phyloP scores from a whole-genome alignment of 1,140 invertebrate genomes.

The Aphidius ervi region DNA sequence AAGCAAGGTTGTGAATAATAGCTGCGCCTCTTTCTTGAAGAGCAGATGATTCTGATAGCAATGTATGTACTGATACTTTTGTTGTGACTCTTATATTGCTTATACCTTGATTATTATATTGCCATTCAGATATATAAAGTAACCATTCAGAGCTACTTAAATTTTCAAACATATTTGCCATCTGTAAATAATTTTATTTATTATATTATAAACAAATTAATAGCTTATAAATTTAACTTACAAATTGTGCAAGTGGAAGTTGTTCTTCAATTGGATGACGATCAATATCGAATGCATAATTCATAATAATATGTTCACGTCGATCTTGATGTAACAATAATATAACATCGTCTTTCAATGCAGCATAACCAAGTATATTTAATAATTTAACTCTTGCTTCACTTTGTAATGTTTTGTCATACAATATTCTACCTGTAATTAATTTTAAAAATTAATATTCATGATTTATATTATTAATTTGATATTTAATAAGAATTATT shows the following conservation, averaged over 20 bases:
- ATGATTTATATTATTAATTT: not conserved
- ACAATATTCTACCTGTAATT: constrained; percentile 61
- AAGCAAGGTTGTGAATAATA: constrained; percentile 85
- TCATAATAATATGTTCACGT: constrained; percentile 83
- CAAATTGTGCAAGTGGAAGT: constrained; percentile 73
- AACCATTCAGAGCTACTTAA: constrained; percentile 87
- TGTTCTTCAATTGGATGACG: constrained; percentile 72
- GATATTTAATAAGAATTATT: constrained; percentile 8
- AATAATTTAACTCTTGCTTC: constrained; percentile 62
- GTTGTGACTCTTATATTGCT: constrained; percentile 89
- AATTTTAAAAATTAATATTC: constrained; percentile 6
- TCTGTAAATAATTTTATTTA: constrained; percentile 52
- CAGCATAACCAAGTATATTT: constrained; percentile 69
- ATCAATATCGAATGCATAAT: constrained; percentile 82
- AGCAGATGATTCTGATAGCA: constrained; percentile 68
- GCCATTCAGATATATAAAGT: constrained; percentile 89
- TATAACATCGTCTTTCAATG: constrained; percentile 85
- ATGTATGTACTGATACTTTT: constrained; percentile 82
- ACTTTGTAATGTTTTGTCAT: constrained; percentile 58
- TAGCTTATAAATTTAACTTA: constrained; percentile 52
- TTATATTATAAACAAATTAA: not conserved
- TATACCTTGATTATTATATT: constrained; percentile 65
- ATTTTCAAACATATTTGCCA: constrained; percentile 89
- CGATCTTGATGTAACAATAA: constrained; percentile 86
- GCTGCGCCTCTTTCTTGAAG: constrained; percentile 79